Conservation (phyloP, 2,888 invertebrate genomes). For the Meganola albula region DNA sequence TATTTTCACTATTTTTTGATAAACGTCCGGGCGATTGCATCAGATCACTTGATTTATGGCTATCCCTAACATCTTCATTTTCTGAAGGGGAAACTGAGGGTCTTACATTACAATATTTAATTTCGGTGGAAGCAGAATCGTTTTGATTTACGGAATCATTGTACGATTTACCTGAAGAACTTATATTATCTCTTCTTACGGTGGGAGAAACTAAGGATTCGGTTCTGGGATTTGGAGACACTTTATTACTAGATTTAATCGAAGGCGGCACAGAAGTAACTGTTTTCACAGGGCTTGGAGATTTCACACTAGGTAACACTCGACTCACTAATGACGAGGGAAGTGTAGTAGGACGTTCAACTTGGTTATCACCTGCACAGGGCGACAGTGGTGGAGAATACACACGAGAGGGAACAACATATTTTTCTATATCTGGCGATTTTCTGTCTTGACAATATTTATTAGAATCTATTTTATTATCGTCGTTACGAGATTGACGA, state of each 20-base stretch:
- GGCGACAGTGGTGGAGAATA: slow-evolving; percentile 74
- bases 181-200: slow-evolving; percentile 43
- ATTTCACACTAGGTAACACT: slow-evolving; percentile 53
- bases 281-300: slow-evolving; percentile 67
- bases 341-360: slow-evolving; percentile 62
- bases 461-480: slow-evolving; percentile 51
- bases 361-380: slow-evolving; percentile 78
- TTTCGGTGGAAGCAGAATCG: slow-evolving; percentile 35
- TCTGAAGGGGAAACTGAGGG: slow-evolving; percentile 45
- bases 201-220: slow-evolving; percentile 44
- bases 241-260: slow-evolving; percentile 42
- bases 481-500: slow-evolving; percentile 71
- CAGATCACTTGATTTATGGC: slow-evolving; percentile 35
- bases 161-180: slow-evolving; percentile 39
- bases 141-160: slow-evolving; percentile 29
- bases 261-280: slow-evolving; percentile 48
- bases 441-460: slow-evolving; percentile 57
- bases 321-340: slow-evolving; percentile 59
- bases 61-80: slow-evolving; percentile 28
- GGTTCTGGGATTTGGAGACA: slow-evolving; percentile 43
- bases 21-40: slow-evolving; percentile 30
- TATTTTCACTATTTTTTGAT: slow-evolving; percentile 42
- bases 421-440: slow-evolving; percentile 61
- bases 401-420: slow-evolving; percentile 62
- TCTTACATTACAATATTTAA: slow-evolving; percentile 37